phyloP scores from a whole-genome alignment of 2,113 vertebrate genomes.

The Microtus pennsylvanicus region DNA sequence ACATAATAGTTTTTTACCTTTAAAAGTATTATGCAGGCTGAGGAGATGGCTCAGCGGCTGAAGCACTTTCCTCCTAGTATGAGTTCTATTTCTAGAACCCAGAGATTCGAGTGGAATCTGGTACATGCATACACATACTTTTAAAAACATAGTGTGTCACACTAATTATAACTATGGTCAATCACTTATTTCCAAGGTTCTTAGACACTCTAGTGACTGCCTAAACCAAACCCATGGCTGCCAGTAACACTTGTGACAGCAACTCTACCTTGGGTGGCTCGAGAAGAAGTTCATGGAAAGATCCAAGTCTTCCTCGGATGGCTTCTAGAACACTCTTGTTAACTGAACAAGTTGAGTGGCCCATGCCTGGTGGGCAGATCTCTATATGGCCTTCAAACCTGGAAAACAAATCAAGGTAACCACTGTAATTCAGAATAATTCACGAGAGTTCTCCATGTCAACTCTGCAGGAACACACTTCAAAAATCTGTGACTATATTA shows the following conservation, averaged over 20 bases:
- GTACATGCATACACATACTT: neutral
- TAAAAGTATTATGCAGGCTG: too few species aligned
- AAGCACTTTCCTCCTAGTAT: neutral
- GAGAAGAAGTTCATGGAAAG: constrained; percentile 97
- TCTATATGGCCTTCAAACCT: constrained; percentile 99
- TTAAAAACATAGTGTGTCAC: neutral
- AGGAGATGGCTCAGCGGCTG: neutral
- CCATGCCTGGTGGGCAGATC: constrained; percentile 95
- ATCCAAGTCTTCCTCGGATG: constrained; percentile 94
- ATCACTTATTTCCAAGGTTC: neutral
- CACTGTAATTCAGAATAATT: neutral
- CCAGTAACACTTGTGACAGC: neutral
- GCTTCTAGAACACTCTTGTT: constrained; percentile 98
- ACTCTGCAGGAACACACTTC: neutral
- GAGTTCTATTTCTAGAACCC: neutral
- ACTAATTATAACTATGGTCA: neutral
- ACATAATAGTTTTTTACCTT: neutral
- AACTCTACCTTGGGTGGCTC: constrained; percentile 96
- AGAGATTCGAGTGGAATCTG: neutral
- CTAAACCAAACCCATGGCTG: neutral
- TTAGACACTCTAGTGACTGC: neutral
- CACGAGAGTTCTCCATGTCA: neutral
- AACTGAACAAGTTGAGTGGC: constrained; percentile 94
- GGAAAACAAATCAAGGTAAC: constrained; percentile 65
- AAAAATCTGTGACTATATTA: neutral